A percentile compares a stretch with the other conserved stretches of the same genome.
Evolutionary conservation across 1,140 invertebrate species (phyloP).

Genomic region (Euura lappo): DNA sequence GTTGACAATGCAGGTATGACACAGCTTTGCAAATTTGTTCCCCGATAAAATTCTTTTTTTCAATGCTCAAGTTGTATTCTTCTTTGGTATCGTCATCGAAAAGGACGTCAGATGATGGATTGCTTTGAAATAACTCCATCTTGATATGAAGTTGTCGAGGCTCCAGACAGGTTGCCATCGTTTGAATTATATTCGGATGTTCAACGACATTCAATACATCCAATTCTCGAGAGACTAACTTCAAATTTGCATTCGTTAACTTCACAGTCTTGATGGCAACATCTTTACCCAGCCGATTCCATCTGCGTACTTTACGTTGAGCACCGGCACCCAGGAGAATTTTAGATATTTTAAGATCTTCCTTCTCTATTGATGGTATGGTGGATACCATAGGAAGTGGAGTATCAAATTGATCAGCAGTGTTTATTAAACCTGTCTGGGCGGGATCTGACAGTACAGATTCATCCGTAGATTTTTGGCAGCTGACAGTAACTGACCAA

Average conservation of each 20-base stretch:
- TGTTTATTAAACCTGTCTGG: no score
- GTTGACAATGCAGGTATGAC: background rate
- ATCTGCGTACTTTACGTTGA: background rate
- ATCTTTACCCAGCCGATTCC: background rate
- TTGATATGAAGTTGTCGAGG: background rate
- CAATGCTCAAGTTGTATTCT: background rate
- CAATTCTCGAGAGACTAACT: background rate
- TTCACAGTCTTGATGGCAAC: background rate
- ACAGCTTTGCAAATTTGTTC: background rate
- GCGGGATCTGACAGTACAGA: no score
- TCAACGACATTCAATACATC: background rate
- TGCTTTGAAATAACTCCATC: background rate
- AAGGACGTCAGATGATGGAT: background rate
- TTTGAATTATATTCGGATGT: slow-evolving; percentile 8
- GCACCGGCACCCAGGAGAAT: background rate
- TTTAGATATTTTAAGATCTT: background rate
- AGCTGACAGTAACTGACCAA: no score
- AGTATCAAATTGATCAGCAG: no score
- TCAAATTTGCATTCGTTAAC: background rate
- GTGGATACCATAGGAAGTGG: no score
- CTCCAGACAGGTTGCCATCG: background rate
- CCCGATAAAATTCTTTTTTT: background rate
- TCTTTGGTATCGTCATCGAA: background rate
- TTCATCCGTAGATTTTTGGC: no score
- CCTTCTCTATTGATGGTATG: no score